phyloP scores from a whole-genome alignment of 1,140 invertebrate genomes.

The Vanessa tameamea region DNA sequence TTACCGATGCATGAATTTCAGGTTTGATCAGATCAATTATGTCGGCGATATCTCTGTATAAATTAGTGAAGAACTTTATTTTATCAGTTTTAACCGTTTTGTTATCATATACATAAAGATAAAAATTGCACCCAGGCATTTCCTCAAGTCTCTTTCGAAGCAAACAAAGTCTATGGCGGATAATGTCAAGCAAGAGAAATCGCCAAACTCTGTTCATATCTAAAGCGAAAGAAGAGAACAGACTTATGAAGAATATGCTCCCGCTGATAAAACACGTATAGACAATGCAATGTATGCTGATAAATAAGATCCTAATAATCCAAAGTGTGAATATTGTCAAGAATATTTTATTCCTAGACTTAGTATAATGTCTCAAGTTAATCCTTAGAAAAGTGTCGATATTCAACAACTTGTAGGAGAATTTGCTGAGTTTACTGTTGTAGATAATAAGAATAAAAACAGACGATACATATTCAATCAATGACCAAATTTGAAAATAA shows the following conservation, averaged over 20 bases:
- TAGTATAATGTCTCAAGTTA: constrained; percentile 43
- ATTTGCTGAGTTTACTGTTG: constrained; percentile 48
- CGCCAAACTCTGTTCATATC: constrained; percentile 68
- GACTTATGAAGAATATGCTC: constrained; percentile 48
- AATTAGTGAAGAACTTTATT: constrained; percentile 51
- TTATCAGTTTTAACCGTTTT: constrained; percentile 61
- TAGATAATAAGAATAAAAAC: constrained; percentile 50
- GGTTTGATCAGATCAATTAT: constrained; percentile 56
- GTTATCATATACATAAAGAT: constrained; percentile 56
- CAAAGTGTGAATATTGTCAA: constrained; percentile 44
- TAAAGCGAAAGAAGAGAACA: constrained; percentile 54
- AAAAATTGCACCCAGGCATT: constrained; percentile 45
- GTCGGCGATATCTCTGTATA: constrained; percentile 64
- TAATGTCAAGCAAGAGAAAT: constrained; percentile 54
- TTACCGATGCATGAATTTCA: constrained; percentile 64
- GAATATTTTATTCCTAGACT: constrained; percentile 44
- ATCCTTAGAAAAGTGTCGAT: constrained; percentile 60
- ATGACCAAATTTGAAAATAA: constrained; percentile 53
- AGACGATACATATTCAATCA: constrained; percentile 57
- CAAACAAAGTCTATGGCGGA: constrained; percentile 59
- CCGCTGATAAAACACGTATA: constrained; percentile 49
- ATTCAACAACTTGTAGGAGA: constrained; percentile 46
- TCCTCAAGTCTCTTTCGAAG: constrained; percentile 58
- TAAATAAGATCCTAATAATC: constrained; percentile 52
- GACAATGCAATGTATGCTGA: constrained; percentile 46